phyloP scores from a whole-genome alignment of 1,140 invertebrate species.

The Acromyrmex heyeri region DNA sequence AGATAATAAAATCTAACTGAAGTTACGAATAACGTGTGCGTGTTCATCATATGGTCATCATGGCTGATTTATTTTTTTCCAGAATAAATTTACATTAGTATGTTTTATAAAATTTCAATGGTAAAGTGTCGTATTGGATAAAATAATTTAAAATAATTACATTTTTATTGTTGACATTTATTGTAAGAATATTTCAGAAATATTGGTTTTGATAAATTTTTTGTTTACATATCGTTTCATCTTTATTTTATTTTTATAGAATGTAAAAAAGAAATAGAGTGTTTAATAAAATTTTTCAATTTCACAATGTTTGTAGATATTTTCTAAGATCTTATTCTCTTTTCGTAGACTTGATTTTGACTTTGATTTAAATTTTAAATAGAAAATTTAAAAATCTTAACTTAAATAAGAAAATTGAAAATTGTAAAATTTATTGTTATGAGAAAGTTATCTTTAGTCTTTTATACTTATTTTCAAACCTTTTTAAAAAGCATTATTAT shows the following conservation, averaged over 20 bases:
- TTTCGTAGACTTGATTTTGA: not conserved
- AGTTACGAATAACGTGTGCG: not conserved
- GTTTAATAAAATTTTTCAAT: not conserved
- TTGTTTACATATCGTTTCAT: not conserved
- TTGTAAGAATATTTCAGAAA: not conserved
- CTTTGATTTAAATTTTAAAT: not conserved
- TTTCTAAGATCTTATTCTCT: not conserved
- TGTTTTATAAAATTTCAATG: not conserved
- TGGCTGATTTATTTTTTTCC: not conserved
- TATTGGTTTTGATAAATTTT: too few relatives aligned
- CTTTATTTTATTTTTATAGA: slow-evolving; percentile 6
- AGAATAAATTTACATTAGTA: not conserved
- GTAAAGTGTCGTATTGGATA: not conserved
- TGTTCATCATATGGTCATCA: not conserved
- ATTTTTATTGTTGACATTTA: not conserved
- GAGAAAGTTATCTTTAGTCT: too few relatives aligned
- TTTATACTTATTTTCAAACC: not conserved
- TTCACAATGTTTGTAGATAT: not conserved
- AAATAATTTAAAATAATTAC: slow-evolving; percentile 3
- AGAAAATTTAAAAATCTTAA: not conserved
- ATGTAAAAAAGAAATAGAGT: not conserved
- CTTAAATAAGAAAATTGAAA: not conserved
- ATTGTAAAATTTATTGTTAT: not conserved
- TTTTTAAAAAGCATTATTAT: too few relatives aligned
- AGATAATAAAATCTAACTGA: slow-evolving; percentile 5